Conservation (phyloP, 2,797 vertebrate genomes). For the Thalassophryne amazonica region DNA sequence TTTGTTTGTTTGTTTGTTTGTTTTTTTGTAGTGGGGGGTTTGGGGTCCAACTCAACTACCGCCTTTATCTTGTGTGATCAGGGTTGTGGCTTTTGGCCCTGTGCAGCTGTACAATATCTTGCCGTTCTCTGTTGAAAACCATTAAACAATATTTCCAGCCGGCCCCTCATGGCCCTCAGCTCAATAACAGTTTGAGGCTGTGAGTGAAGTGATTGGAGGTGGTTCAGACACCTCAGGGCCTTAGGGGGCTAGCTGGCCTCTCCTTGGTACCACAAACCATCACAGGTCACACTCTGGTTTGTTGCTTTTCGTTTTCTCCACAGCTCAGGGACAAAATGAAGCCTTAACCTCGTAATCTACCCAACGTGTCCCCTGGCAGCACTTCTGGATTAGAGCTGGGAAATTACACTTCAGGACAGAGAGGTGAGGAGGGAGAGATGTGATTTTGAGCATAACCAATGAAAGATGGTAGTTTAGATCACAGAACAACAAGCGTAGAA, state of each 20-base stretch:
- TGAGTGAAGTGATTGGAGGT: conserved; percentile 70
- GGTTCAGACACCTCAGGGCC: conserved; percentile 75
- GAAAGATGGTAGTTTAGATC: conserved; percentile 46
- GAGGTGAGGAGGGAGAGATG: conserved; percentile 52
- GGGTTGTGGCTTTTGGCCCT: conserved; percentile 56
- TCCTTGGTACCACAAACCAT: conserved; percentile 71
- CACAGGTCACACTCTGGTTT: conserved; percentile 81
- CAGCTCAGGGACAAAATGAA: conserved; percentile 83
- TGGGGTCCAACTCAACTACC: too few species aligned
- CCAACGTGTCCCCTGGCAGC: conserved; percentile 74
- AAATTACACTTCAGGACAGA: conserved; percentile 73
- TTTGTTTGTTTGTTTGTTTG: too few species aligned
- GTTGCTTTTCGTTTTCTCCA: conserved; percentile 74
- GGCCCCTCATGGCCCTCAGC: conserved; percentile 72
- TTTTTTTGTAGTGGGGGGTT: too few species aligned
- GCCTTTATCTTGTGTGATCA: conserved; percentile 40
- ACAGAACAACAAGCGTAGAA: conserved; percentile 13
- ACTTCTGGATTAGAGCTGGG: conserved; percentile 77
- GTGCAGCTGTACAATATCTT: conserved; percentile 60
- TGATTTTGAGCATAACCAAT: conserved; percentile 45
- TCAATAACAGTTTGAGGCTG: conserved; percentile 79
- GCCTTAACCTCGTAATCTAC: conserved; percentile 86
- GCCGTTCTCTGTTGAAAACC: conserved; percentile 63
- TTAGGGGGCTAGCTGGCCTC: conserved; percentile 65
- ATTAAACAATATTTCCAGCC: conserved; percentile 78